These are phyloP conservation scores for Colletes gigas DNA, from an alignment of 1,140 invertebrate genomes.

Conservation along the genomic window DNA sequence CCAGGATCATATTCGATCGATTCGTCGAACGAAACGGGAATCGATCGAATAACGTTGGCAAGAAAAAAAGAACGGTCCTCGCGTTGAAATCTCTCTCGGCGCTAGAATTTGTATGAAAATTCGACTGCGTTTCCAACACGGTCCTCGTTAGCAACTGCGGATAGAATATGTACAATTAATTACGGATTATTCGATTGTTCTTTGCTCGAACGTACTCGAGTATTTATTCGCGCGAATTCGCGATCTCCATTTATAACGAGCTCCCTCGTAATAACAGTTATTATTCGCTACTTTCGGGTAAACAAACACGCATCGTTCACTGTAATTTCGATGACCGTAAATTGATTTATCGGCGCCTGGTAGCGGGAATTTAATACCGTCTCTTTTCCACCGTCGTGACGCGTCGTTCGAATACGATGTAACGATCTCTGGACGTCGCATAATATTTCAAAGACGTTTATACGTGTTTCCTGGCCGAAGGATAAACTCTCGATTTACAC, in stretches of 20 bases:
- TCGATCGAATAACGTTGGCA: neutral
- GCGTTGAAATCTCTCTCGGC: neutral
- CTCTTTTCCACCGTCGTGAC: neutral
- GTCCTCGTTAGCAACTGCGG: constrained; percentile 3
- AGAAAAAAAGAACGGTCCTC: too few relatives aligned
- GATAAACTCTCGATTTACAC: too few relatives aligned
- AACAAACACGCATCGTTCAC: neutral
- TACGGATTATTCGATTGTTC: constrained; percentile 14
- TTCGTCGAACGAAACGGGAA: too few relatives aligned
- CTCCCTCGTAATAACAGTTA: constrained; percentile 5
- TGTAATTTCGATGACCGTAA: neutral
- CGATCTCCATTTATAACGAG: neutral
- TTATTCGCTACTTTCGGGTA: neutral
- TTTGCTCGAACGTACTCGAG: neutral
- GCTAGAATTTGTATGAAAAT: neutral
- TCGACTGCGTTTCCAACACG: neutral
- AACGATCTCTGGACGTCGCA: neutral
- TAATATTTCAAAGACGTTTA: too few relatives aligned
- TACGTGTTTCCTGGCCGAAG: too few relatives aligned
- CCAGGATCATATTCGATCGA: neutral
- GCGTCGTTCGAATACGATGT: neutral
- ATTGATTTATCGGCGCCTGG: neutral
- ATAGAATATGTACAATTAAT: constrained; percentile 18
- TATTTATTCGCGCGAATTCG: constrained; percentile 7
- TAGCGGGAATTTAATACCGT: neutral